Conservation (phyloP, 2,797 vertebrate species). For the Pipistrellus nathusii region DNA sequence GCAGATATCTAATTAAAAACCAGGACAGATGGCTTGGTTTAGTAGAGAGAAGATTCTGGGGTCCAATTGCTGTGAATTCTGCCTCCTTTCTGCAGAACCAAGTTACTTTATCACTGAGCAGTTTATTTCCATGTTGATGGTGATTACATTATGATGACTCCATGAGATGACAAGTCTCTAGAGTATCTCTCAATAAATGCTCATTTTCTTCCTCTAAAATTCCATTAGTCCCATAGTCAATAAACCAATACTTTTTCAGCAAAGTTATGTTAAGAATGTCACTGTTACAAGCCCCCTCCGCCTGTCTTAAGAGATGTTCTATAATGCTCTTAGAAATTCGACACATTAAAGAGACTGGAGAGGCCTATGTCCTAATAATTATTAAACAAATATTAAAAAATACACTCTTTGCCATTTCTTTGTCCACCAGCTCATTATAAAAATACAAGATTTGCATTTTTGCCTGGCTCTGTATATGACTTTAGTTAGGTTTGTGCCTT, state of each 20-base stretch:
- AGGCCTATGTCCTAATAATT: neutral
- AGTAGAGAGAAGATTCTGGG: neutral
- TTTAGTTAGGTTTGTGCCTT: constrained; percentile 23
- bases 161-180: neutral
- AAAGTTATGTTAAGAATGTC: neutral
- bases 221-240: neutral
- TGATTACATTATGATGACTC: neutral
- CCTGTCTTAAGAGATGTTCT: neutral
- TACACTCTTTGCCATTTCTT: neutral
- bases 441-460: neutral
- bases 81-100: neutral
- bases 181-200: neutral
- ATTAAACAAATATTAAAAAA: neutral
- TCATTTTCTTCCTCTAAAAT: neutral
- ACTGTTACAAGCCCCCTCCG: neutral
- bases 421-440: neutral
- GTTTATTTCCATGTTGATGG: neutral
- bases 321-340: neutral
- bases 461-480: neutral
- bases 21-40: neutral
- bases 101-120: neutral
- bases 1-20: neutral
- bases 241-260: neutral
- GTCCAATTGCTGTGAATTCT: neutral
- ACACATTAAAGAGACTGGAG: neutral